Evolutionary conservation across 2,113 vertebrate species (phyloP), one percentile per base, ranked within the genome.

Genomic region (Phylloscopus trochiloides): DNA sequence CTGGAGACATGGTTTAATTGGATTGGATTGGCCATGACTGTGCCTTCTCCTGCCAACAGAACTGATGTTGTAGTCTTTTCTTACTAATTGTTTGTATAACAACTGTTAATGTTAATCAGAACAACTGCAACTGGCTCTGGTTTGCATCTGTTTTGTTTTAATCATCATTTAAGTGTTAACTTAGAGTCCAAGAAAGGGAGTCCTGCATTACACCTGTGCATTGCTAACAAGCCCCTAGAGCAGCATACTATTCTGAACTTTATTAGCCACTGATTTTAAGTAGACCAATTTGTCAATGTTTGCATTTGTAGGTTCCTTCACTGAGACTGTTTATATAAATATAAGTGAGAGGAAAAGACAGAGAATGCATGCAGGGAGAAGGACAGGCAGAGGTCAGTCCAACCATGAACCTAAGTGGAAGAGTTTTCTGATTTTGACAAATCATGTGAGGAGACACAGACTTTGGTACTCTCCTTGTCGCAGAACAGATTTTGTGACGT

Each of bases 181-280:
- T 54, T 62, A n/a, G 17, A 70, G 63, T 67, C 59, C 63, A 65
- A 50, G 85, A 84, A 48, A 59, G 55, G 43, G 36, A 80, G 63
- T 88, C 78, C 82, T 63, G 38, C 47, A 32, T 63, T 71, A 83
- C 59, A 92, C 28, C 59, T 67, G 29, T 31, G 67, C 51, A 42
- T 71, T 85, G 54, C 92, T 96, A 94, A 93, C 78, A 93, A 88
- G 88, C 82, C 92, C 68, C 78, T 67, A 90, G 54, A 74, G 58
- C 67, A 76, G 47, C 15, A 63, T 47, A 66, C 26, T 66, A 24
- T 79, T 95, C 88, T 86, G 81, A 90, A 93, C 74, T 51, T 90
- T 96, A 83, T 93, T 93, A 94, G 90, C 77, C 73, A 82, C 77
- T 54, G 94, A 96, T 96, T 95, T 91, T 94, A 93, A 95, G 42